Conservation (phyloP, 2,113 vertebrate genomes). For the Strix uralensis region DNA sequence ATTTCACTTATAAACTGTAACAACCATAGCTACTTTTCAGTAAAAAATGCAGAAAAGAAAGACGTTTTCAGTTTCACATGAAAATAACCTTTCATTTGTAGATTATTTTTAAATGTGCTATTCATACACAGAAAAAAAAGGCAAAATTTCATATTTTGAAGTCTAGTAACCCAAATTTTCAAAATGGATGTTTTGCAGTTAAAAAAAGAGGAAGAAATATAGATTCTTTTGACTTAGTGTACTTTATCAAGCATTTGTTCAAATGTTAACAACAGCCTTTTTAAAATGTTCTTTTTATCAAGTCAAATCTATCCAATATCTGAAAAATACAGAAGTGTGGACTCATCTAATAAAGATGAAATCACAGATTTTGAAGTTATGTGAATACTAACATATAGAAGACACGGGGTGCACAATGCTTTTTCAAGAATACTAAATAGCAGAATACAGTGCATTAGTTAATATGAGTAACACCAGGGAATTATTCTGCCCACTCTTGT, state of each 20-base stretch:
- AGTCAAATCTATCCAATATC: neutral
- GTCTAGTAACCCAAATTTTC: neutral
- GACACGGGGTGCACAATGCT: accelerated
- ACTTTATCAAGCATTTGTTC: neutral
- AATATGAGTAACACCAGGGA: neutral
- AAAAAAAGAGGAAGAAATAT: neutral
- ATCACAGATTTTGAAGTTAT: neutral
- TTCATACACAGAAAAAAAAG: neutral
- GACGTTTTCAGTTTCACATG: neutral
- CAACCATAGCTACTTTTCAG: neutral
- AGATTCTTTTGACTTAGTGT: neutral
- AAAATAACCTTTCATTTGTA: neutral
- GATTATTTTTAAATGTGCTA: neutral
- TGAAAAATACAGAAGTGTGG: neutral
- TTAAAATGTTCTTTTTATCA: neutral
- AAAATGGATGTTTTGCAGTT: neutral
- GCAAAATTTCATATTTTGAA: neutral
- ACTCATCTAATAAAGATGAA: neutral
- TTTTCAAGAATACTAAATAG: neutral
- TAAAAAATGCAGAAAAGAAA: neutral
- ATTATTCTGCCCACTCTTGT: neutral
- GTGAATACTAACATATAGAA: neutral
- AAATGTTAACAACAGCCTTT: neutral
- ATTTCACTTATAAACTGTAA: neutral
- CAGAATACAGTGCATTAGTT: neutral